Evolutionary conservation across 2,797 vertebrate genomes (phyloP).

Genomic region (Bryconaethiops microstoma): DNA sequence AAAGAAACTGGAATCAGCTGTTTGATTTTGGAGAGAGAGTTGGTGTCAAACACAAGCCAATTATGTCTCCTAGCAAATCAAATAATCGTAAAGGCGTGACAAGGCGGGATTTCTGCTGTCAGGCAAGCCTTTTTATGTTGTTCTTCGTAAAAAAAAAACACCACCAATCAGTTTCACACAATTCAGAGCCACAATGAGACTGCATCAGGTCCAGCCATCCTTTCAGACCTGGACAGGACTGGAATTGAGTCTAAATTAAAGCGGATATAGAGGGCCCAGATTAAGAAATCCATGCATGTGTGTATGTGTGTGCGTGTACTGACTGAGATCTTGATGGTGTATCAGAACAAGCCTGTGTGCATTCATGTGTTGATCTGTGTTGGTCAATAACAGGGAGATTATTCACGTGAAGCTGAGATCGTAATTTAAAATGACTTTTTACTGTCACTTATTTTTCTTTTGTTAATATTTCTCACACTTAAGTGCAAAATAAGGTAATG

Average conservation of each 20-base stretch:
- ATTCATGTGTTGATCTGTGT: not conserved
- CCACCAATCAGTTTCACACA: slow-evolving; percentile 32
- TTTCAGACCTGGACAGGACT: not conserved
- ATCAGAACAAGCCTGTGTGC: not conserved
- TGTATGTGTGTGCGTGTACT: not conserved
- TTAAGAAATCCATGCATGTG: slow-evolving; percentile 27
- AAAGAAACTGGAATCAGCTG: slow-evolving; percentile 9
- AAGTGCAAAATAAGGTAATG: slow-evolving; percentile 36
- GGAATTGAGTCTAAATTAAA: slow-evolving; percentile 25
- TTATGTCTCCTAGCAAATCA: slow-evolving; percentile 38
- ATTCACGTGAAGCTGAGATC: not conserved
- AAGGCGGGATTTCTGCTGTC: slow-evolving; percentile 27
- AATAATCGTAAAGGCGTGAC: slow-evolving; percentile 21
- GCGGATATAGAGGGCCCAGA: not conserved
- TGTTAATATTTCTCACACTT: slow-evolving; percentile 20
- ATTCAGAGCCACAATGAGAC: not conserved
- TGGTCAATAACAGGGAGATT: not conserved
- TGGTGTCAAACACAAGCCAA: slow-evolving; percentile 25
- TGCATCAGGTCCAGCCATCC: not conserved
- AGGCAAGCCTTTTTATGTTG: slow-evolving; percentile 8
- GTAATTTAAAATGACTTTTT: slow-evolving; percentile 21
- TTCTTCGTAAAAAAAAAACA: slow-evolving; percentile 12
- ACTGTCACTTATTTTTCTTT: slow-evolving; percentile 17
- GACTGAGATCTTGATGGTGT: not conserved
- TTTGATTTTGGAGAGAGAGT: not conserved